Evolutionary conservation across 2,797 vertebrate genomes (phyloP), one percentile per base, ranked within the genome.

Genomic region (Bradypus variegatus): DNA sequence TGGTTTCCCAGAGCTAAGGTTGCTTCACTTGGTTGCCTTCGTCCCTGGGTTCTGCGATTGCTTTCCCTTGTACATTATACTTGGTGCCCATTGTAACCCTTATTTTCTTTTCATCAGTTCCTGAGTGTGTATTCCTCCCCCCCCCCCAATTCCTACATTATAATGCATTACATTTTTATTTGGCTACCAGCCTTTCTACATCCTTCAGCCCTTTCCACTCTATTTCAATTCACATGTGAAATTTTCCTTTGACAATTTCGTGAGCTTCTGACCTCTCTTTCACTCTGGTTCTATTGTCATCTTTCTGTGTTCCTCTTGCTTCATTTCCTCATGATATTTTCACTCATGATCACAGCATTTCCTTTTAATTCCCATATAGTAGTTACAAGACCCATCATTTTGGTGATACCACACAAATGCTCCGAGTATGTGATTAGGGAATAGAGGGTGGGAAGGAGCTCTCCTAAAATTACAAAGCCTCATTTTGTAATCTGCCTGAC

Each of bases 381-480:
- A 85, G 38, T 91, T 93, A 15, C 31, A 83, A 50, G 50, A 93
- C 93, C 94, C 91, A 67, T 95, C 87, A 95, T 96, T 96, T 94
- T 92, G 70, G 92, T 27, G 70, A 88, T 62, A 94, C 95, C 96
- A 82, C 94, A 95, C 81, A 85, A 91, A 95, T 80, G 70, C 73
- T 83, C 50, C 0, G 8, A 92, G 90, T 78, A 27, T 95, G 86
- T 95, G 94, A 96, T 96, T 96, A 96, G 85, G 93, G 90, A 69
- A 64, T 6, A n/a, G 19, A 70, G 80, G 88, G 48, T 33, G 25
- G 73, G 86, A 91, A 16, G 77, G 70, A 88, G 33, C 38, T 38
- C 89, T 86, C 85, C 94, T 95, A 92, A 94, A 93, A 93, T 95
- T 92, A 94, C 95, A 95, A 93, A 95, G 90, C 38, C 45, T 29